Percentiles rank a stretch among this genome's conserved stretches.
Conservation (phyloP, 2,888 invertebrate genomes). For the Thalpophila matura region DNA sequence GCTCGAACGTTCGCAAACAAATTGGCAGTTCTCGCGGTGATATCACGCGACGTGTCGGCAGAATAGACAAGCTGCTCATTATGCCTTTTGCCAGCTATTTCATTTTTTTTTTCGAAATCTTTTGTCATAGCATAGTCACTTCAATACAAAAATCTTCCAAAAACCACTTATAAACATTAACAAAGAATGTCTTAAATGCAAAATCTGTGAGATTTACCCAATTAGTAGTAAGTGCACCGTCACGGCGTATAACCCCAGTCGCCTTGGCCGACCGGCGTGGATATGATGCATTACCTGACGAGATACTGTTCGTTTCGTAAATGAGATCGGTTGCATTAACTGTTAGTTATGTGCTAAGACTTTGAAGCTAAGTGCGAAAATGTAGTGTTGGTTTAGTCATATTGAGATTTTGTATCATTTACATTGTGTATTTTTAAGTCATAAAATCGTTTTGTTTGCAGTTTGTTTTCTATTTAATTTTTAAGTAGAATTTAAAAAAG, state of each 20-base stretch:
- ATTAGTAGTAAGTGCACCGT: conserved; percentile 37
- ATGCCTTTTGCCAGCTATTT: no score
- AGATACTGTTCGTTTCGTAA: conserved; percentile 46
- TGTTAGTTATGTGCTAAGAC: conserved; percentile 29
- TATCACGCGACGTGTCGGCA: no score
- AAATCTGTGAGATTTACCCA: conserved; percentile 39
- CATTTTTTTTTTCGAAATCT: no score
- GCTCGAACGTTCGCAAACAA: no score
- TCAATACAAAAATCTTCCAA: not conserved
- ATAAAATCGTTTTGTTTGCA: not conserved
- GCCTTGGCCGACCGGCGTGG: conserved; percentile 50
- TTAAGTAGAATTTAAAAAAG: not conserved
- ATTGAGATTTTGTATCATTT: conserved; percentile 9
- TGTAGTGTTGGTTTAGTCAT: not conserved
- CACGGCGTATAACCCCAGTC: conserved; percentile 40
- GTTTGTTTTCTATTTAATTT: conserved; percentile 16
- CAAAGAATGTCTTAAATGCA: conserved; percentile 3
- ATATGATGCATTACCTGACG: conserved; percentile 42
- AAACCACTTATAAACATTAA: not conserved
- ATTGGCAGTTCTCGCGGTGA: no score
- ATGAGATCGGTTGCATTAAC: conserved; percentile 36
- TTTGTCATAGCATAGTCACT: no score
- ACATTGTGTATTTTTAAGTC: not conserved
- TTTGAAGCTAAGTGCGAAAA: conserved; percentile 22
- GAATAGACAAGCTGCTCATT: no score